phyloP scores from a whole-genome alignment of 2,888 invertebrate genomes.

The Sericinus montela region DNA sequence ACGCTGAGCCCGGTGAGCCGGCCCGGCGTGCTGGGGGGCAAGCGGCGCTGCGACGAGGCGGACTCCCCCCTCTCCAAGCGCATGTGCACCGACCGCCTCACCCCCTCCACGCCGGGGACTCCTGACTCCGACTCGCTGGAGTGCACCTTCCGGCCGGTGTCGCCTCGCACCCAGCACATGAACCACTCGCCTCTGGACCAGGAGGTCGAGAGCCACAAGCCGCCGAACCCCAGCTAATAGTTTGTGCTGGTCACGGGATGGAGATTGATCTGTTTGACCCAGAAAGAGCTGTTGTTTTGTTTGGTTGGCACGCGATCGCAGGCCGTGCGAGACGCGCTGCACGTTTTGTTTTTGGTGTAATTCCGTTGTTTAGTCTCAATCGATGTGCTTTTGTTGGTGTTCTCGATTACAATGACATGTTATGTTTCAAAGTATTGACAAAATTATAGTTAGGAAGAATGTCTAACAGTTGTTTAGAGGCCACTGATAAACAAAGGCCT shows the following conservation, averaged over 20 bases:
- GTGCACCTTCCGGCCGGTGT: slow-evolving; percentile 73
- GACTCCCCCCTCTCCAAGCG: slow-evolving; percentile 70
- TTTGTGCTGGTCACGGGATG: not conserved
- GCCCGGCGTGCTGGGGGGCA: slow-evolving; percentile 72
- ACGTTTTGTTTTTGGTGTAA: not conserved
- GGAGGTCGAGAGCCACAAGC: slow-evolving; percentile 50
- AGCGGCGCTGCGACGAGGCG: slow-evolving; percentile 82
- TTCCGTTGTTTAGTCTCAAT: too few species aligned
- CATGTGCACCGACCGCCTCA: slow-evolving; percentile 57
- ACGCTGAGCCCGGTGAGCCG: slow-evolving; percentile 83
- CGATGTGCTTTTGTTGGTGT: too few species aligned
- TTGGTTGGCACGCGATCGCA: not conserved
- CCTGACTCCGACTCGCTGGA: slow-evolving; percentile 70
- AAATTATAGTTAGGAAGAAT: too few species aligned
- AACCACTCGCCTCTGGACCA: slow-evolving; percentile 44
- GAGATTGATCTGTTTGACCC: not conserved
- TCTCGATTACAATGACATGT: too few species aligned
- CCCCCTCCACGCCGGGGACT: slow-evolving; percentile 63
- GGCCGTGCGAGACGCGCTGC: not conserved
- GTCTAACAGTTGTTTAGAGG: too few species aligned
- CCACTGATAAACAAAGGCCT: too few species aligned
- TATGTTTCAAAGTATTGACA: too few species aligned
- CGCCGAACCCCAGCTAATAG: slow-evolving; percentile 69
- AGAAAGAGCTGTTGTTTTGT: not conserved
- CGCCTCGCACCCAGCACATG: slow-evolving; percentile 60